These are phyloP conservation scores for Ptychoptera contaminata DNA, from an alignment of 2,888 invertebrate genomes.

Conservation along the genomic window DNA sequence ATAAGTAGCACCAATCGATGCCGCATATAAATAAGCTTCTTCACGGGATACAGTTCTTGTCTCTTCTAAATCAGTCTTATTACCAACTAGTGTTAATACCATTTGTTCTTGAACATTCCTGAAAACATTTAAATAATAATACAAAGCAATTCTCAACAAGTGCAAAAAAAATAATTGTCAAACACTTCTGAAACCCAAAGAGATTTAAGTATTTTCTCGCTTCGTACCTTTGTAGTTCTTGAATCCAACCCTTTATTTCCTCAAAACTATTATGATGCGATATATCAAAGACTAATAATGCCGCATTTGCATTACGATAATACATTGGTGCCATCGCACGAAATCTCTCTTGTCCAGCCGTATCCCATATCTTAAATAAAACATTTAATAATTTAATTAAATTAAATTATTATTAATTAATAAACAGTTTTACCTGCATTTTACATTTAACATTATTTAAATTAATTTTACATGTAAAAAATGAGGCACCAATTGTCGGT, in stretches of 20 bases:
- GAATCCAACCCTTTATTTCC: conserved; percentile 75
- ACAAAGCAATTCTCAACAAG: too few relatives aligned
- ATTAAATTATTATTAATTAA: too few relatives aligned
- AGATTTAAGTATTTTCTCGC: too few relatives aligned
- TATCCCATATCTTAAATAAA: conserved; percentile 28
- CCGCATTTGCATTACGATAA: conserved; percentile 81
- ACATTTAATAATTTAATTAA: too few relatives aligned
- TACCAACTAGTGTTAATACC: conserved; percentile 68
- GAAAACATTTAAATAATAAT: too few relatives aligned
- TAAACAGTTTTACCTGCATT: conserved; percentile 67
- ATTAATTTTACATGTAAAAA: conserved; percentile 71
- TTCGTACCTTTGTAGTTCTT: conserved; percentile 44
- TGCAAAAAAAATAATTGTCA: too few relatives aligned
- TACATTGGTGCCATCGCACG: conserved; percentile 91
- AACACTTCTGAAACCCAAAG: too few relatives aligned
- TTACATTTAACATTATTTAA: conserved; percentile 55
- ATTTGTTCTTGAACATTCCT: conserved; percentile 66
- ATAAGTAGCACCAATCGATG: conserved; percentile 66
- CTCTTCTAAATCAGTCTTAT: conserved; percentile 62
- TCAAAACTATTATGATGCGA: conserved; percentile 57
- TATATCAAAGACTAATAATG: conserved; percentile 74
- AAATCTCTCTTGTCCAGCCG: conserved; percentile 39
- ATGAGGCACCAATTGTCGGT: conserved; percentile 80
- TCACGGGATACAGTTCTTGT: conserved; percentile 44
- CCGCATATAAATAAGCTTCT: conserved; percentile 63